Evolutionary conservation across 2,113 vertebrate species (phyloP).

Genomic region (Hippopotamus amphibius): DNA sequence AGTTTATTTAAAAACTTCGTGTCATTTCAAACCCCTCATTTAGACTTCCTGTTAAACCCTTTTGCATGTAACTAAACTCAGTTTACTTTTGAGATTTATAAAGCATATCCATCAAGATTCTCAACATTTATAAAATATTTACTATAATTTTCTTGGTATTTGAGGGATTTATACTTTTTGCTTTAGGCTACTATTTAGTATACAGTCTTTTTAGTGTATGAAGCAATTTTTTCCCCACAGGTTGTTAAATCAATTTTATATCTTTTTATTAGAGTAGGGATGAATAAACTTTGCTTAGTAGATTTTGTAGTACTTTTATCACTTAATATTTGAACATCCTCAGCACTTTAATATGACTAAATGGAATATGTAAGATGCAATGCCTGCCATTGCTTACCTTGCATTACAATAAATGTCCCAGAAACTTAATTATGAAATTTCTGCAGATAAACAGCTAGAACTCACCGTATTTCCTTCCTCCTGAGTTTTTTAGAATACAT

Average conservation of each 20-base stretch:
- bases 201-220: background rate
- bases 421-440: slow-evolving; percentile 8
- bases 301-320: slow-evolving; percentile 57
- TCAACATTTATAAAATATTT: slow-evolving; percentile 57
- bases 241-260: slow-evolving; percentile 62
- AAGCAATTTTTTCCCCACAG: slow-evolving; percentile 55
- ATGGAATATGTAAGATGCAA: slow-evolving; percentile 50
- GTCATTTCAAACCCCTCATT: slow-evolving; percentile 19
- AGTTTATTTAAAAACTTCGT: background rate
- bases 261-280: slow-evolving; percentile 58
- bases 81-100: slow-evolving; percentile 58
- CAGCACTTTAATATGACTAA: slow-evolving; percentile 60
- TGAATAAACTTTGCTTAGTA: slow-evolving; percentile 64
- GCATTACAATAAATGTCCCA: slow-evolving; percentile 24
- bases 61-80: slow-evolving; percentile 25
- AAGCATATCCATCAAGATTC: background rate
- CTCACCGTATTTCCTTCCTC: background rate
- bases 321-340: slow-evolving; percentile 70
- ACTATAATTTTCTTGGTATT: slow-evolving; percentile 32
- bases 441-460: background rate
- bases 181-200: slow-evolving; percentile 59
- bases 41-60: background rate
- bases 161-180: slow-evolving; percentile 53
- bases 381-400: slow-evolving; percentile 27
- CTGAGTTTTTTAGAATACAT: background rate